phyloP scores from a whole-genome alignment of 2,113 vertebrate species.

The Pterocles gutturalis region DNA sequence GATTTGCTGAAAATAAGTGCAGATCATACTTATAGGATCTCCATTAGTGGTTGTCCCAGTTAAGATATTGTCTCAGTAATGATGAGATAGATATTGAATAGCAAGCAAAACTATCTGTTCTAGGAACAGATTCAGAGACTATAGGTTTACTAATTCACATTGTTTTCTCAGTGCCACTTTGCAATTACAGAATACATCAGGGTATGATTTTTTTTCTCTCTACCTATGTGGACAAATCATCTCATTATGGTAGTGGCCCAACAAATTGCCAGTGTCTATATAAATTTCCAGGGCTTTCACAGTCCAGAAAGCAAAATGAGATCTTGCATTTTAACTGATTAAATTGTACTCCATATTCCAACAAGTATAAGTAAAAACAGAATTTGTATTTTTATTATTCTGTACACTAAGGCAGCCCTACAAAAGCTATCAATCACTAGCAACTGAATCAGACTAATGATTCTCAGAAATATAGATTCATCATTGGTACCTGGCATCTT shows the following conservation, averaged over 20 bases:
- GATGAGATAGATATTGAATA: neutral
- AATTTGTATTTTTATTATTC: neutral
- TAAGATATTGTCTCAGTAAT: neutral
- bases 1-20: neutral
- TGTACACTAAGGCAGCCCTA: neutral
- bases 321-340: slow-evolving; percentile 25
- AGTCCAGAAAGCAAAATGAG: neutral
- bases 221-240: neutral
- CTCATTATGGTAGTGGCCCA: neutral
- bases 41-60: neutral
- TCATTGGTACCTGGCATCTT: neutral
- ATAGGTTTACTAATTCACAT: neutral
- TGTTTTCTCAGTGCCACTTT: neutral
- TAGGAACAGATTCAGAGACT: neutral
- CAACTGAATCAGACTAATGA: neutral
- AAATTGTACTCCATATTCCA: neutral
- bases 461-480: neutral
- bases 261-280: neutral
- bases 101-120: neutral
- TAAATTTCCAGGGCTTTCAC: neutral
- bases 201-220: neutral
- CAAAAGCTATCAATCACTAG: neutral
- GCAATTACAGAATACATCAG: neutral
- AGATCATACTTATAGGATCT: neutral
- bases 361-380: neutral